Evolutionary conservation across 2,113 vertebrate species (phyloP), one percentile per base, ranked within the genome.

Genomic region (Oncorhynchus mykiss): DNA sequence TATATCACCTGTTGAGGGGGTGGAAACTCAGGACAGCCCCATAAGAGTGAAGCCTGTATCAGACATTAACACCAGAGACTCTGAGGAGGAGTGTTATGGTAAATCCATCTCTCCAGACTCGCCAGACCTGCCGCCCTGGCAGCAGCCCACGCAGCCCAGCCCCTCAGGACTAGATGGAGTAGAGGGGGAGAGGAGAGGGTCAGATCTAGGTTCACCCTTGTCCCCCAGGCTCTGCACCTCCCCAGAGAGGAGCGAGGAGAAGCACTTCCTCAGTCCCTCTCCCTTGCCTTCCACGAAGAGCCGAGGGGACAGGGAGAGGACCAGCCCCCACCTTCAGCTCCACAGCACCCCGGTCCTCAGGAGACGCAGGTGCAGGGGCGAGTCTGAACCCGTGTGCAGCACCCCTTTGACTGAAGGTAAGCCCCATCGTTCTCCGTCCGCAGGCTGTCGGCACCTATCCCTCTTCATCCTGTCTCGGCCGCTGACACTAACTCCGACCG

Each of bases 301-400:
- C 51, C 51, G 5, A 16, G 83, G 70, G 70, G 85, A 82, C 14
- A 87, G 87, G 39, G 85, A 80, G 34, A 90, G 83, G 62, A 80
- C 75, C 4, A 92, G 92, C 82, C 86, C 92, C 0, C 9, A 45
- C 39, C 39, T 45, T 45, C 0, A 87, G 64, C 88, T 94, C 57
- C 95, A 97, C 71, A 96, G 95, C 88, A 97, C 96, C 71, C 96
- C 96, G 1, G 82, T 96, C 73, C 77, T 80, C 60, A 93, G 92
- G 73, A 93, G 88, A 65, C 92, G 85, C 90, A 84, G 77, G 82
- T 25, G 79, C 34, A 88, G 81, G 66, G 89, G 82, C 18, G 83
- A 93, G 72, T 80, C 90, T 67, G 92, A 94, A 81, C 89, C 90
- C 66, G 79, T 94, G 81, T 93, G 86, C 6, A 93, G 94, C 86